Percentiles rank a stretch among this genome's conserved stretches.
phyloP scores from a whole-genome alignment of 2,888 invertebrate species.

The Geophilus truncorum region DNA sequence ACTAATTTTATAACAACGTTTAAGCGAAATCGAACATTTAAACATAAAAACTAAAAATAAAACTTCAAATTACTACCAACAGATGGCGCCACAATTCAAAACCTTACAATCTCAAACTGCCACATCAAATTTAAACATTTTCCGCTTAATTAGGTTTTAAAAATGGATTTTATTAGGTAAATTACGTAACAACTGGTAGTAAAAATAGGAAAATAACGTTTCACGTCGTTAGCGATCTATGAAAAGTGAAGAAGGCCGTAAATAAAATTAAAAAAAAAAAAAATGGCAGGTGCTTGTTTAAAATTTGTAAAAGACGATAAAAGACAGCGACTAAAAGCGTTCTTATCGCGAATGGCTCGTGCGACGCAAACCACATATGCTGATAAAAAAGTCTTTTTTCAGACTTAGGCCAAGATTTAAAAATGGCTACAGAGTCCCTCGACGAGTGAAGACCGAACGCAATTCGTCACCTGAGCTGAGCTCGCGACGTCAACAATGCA shows the following conservation, averaged over 20 bases:
- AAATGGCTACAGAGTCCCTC: background rate
- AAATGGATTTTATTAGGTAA: no score
- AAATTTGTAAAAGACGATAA: background rate
- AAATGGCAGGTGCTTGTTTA: background rate
- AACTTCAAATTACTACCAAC: no score
- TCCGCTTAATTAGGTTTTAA: no score
- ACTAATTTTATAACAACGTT: no score
- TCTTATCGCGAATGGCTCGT: slow-evolving; percentile 1
- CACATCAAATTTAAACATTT: no score
- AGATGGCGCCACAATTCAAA: no score
- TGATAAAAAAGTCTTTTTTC: background rate
- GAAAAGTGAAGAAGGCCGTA: background rate
- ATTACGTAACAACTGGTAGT: background rate
- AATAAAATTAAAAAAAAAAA: background rate
- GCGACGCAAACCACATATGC: slow-evolving; percentile 4
- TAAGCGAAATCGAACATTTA: no score
- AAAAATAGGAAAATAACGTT: background rate
- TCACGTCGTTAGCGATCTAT: background rate
- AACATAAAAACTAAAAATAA: no score
- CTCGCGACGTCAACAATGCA: no score
- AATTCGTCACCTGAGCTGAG: no score
- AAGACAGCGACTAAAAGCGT: background rate
- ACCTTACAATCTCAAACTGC: no score
- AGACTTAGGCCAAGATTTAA: background rate
- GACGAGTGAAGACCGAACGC: background rate